Base-by-base conservation (phyloP, 1,140 invertebrate genomes). In the Drosophila carrolli region DNA sequence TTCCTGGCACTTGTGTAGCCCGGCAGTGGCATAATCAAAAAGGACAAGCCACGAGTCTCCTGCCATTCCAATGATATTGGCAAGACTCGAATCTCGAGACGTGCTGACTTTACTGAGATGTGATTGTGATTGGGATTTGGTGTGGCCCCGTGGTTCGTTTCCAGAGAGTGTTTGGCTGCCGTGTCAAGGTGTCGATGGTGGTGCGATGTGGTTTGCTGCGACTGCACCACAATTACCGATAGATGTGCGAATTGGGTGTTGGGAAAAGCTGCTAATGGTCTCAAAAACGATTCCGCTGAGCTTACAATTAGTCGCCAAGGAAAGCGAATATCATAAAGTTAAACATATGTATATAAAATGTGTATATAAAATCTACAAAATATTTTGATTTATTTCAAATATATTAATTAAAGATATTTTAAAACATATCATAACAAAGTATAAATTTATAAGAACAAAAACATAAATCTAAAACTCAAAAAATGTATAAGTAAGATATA, bases 21-120 rank as follows among this genome's bases (percentile, higher is more conserved):
- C 54, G 83, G 71, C 78, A 85, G 61, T 55, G 56, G 81, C 75
- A 80, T 88, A 88, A 83, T 88, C 83, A 89, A 89, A 89, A 79
- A 55, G 72, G 83, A 88, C 84, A 79, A 62, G 75, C 75, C 75
- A 46, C 62, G 19, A 47, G 14, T 58, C 65, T 71, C 63, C 62
- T 48, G 23, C 51, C 47, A 35, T 41, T 71, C 32, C 51, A 66
- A 53, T 50, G 72, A 79, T 89, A 88, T 88, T 83, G 83, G 83
- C 75, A 73, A 74, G 79, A 57, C 61, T 53, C 65, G 65, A 66
- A 68, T 66, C 60, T 38, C 71, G 57, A 72, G 61, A 76, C 61
- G 67, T 73, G 75, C 78, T 75, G 70, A 62, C 70, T 59, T 80
- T 57, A 53, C 60, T 38, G 48, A 58, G 68, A 76, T 60, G 54